Evolutionary conservation across 2,113 vertebrate genomes (phyloP).

Genomic region (Mugil cephalus): DNA sequence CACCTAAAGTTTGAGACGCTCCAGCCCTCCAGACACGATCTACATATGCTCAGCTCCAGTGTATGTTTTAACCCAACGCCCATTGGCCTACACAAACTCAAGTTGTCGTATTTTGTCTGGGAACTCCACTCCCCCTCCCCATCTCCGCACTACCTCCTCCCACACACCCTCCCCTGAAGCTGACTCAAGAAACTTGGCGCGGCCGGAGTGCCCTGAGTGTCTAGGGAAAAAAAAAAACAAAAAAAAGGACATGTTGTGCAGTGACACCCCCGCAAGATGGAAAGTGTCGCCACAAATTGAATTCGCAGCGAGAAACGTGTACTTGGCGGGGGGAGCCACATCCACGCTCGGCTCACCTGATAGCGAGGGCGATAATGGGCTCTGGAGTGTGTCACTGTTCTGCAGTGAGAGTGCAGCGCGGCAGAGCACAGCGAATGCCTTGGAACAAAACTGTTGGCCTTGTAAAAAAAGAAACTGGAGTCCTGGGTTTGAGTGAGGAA

Average conservation of each 20-base stretch:
- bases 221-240: no score
- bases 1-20: background rate
- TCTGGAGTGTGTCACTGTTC: conserved; percentile 43
- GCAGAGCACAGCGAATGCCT: conserved; percentile 17
- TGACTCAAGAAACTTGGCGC: conserved; percentile 54
- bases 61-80: conserved; percentile 1
- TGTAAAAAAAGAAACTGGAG: conserved; percentile 63
- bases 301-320: conserved; percentile 60
- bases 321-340: conserved; percentile 40
- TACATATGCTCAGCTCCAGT: conserved; percentile 2
- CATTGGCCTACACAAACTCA: conserved; percentile 23
- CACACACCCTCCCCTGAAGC: conserved; percentile 26
- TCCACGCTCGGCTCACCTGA: conserved; percentile 54
- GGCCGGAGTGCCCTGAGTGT: conserved; percentile 11
- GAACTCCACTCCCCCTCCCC: conserved; percentile 39
- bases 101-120: conserved; percentile 29
- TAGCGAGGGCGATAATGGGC: conserved; percentile 59
- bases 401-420: conserved; percentile 24
- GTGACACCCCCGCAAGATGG: conserved; percentile 36
- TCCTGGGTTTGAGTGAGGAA: conserved; percentile 45
- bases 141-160: conserved; percentile 24
- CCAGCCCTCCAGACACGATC: background rate
- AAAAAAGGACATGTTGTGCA: conserved; percentile 37
- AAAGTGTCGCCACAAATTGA: conserved; percentile 65
- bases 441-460: conserved; percentile 59